A percentile compares a stretch with the other conserved stretches of the same genome.
These are phyloP conservation scores for Notechis scutatus DNA, from an alignment of 2,113 vertebrate genomes.

Conservation along the genomic window DNA sequence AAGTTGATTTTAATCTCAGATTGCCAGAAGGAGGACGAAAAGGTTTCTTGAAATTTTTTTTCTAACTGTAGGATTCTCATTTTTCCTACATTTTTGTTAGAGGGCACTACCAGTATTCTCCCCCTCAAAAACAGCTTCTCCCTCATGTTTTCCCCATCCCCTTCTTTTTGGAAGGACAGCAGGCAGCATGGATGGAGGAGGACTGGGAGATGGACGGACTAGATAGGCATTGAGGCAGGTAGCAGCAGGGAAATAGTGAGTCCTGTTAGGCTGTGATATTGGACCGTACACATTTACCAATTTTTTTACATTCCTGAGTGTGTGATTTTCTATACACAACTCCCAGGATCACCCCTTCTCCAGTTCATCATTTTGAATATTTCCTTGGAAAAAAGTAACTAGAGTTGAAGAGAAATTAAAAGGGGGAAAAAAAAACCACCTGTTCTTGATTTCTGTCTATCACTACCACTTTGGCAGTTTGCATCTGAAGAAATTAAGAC, in stretches of 20 bases:
- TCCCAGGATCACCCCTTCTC: not conserved
- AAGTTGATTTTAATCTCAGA: not conserved
- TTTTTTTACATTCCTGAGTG: not conserved
- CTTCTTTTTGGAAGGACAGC: not conserved
- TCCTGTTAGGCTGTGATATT: not conserved
- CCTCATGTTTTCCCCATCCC: not conserved
- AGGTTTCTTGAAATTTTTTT: not conserved
- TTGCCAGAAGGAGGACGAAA: not conserved
- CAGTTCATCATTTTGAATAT: not conserved
- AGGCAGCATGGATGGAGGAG: not conserved
- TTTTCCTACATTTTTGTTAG: not conserved
- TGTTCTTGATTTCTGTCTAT: not conserved
- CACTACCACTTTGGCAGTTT: not conserved
- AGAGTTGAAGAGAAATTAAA: not conserved
- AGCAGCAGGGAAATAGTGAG: not conserved
- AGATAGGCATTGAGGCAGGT: not conserved
- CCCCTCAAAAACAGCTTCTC: not conserved
- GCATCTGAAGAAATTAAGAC: not conserved
- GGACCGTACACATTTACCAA: not conserved
- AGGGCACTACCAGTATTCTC: not conserved
- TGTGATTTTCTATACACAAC: not conserved
- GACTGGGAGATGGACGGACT: not conserved
- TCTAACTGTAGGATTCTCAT: not conserved
- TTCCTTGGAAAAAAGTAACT: not conserved
- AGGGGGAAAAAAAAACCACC: not conserved